phyloP scores from a whole-genome alignment of 2,888 invertebrate species.

The Agapostemon virescens region DNA sequence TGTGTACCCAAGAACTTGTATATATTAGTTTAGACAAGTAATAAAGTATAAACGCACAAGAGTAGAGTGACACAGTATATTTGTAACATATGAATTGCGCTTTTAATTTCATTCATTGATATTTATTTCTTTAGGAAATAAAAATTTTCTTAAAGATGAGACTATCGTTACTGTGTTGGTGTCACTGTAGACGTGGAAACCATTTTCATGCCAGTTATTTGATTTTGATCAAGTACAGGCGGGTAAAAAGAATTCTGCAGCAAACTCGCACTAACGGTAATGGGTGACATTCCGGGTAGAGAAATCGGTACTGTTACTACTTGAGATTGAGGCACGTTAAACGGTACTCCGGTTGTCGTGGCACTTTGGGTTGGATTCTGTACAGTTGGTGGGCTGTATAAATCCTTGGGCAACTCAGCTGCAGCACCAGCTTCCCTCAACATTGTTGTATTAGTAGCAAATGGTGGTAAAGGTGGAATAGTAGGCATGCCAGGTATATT shows the following conservation, averaged over 20 bases:
- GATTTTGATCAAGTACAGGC: conserved; percentile 70
- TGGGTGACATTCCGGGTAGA: conserved; percentile 90
- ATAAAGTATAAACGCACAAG: conserved; percentile 51
- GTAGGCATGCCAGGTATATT: conserved; percentile 78
- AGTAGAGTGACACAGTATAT: conserved; percentile 35
- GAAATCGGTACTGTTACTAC: conserved; percentile 86
- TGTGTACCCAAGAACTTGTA: conserved; percentile 18
- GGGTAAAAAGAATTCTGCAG: conserved; percentile 81
- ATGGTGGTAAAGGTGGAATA: conserved; percentile 68
- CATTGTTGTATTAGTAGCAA: conserved; percentile 42
- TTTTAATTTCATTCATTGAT: conserved; percentile 44
- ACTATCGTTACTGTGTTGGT: conserved; percentile 68
- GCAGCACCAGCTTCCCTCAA: conserved; percentile 30
- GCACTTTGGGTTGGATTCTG: conserved; percentile 69
- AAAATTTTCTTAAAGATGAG: conserved; percentile 26
- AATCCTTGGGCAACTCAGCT: conserved; percentile 58
- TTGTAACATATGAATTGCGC: conserved; percentile 29
- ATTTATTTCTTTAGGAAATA: conserved; percentile 47
- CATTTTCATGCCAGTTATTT: conserved; percentile 61
- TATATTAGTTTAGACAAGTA: conserved; percentile 36
- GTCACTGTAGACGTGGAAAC: conserved; percentile 63
- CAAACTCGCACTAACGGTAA: conserved; percentile 88
- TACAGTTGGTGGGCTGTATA: conserved; percentile 45
- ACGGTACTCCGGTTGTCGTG: conserved; percentile 75
- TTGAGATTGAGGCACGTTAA: conserved; percentile 70